phyloP scores from a whole-genome alignment of 2,888 invertebrate species.

The Galeopsomyia nigrocyanea region DNA sequence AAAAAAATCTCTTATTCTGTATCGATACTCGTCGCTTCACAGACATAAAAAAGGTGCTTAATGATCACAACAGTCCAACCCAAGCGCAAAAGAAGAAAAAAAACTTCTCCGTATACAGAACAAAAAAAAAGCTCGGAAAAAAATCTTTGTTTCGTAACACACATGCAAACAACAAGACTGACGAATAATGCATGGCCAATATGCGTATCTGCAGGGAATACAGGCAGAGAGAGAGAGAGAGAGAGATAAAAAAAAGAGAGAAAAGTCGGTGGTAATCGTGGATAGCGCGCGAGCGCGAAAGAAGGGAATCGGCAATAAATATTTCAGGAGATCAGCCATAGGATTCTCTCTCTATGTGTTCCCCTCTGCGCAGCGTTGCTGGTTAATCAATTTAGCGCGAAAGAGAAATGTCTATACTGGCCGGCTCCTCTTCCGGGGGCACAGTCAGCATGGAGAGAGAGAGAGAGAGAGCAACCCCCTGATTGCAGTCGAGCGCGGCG shows the following conservation, averaged over 20 bases:
- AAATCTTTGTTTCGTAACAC: constrained; percentile 36
- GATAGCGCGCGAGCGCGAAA: not conserved
- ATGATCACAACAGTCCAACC: too few relatives aligned
- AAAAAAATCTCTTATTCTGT: too few relatives aligned
- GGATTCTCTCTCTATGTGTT: constrained; percentile 22
- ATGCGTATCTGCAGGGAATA: not conserved
- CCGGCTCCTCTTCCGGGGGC: not conserved
- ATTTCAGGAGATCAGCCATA: constrained; percentile 35
- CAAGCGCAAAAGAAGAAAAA: not conserved
- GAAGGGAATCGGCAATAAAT: constrained; percentile 39
- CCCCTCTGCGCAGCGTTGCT: not conserved
- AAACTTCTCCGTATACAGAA: not conserved
- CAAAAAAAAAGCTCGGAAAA: constrained; percentile 7
- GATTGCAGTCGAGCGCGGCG: constrained; percentile 38
- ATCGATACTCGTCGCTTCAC: too few relatives aligned
- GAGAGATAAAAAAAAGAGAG: not conserved
- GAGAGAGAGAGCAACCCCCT: constrained; percentile 17
- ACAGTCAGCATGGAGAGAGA: constrained; percentile 42
- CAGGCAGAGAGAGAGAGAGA: constrained; percentile 5
- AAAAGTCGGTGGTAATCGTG: not conserved
- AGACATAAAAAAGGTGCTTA: too few relatives aligned
- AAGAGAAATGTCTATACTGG: constrained; percentile 42
- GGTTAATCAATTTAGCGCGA: constrained; percentile 41
- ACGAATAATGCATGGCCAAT: constrained; percentile 13
- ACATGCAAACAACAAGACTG: constrained; percentile 42